Base-by-base conservation (phyloP, 2,113 vertebrate genomes). In the Pteropus alecto region DNA sequence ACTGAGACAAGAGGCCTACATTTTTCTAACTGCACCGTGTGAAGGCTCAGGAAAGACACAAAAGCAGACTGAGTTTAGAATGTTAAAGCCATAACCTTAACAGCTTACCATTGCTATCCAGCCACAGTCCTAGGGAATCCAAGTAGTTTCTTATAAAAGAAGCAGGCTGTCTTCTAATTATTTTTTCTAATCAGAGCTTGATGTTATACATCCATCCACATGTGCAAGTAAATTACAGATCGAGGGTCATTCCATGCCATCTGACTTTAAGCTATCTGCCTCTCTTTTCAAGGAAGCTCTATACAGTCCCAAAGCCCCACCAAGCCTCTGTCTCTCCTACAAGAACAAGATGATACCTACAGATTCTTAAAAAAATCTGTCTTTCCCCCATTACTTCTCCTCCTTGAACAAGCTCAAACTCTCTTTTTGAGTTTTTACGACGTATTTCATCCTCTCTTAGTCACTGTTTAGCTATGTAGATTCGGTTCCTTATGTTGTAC, bases 401-500 rank as follows among this genome's bases (percentile, higher is more conserved):
- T 91, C 38, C 60, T 70, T 61, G 22, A 33, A 38, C 28, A 87
- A 16, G n/a, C 41, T 93, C 88, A 93, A 90, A 54, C 48, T 13
- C 48, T 41, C 48, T 77, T 78, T 54, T 77, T 85, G 48, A 87
- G 35, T 84, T 83, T 96, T 94, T 67, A 81, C 7, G 48, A 60
- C 11, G 22, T 26, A 60, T 76, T 93, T 63, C 35, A 94, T 56
- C 82, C 65, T 46, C 74, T 90, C 46, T 92, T 89, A 73, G 65
- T 81, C 83, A 94, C 51, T 87, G 5, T 56, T 93, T 43, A 60
- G 28, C 73, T 86, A 41, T 3, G 13, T 67, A 78, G 74, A 83
- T 60, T 93, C 85, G 43, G 65, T 8, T 90, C 43, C 41, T 87
- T 95, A 90, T 24, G n/a, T 89, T 95, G 74, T 70, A 90, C 63